Conservation (phyloP, 2,113 vertebrate genomes). For the Lamprotornis superbus region DNA sequence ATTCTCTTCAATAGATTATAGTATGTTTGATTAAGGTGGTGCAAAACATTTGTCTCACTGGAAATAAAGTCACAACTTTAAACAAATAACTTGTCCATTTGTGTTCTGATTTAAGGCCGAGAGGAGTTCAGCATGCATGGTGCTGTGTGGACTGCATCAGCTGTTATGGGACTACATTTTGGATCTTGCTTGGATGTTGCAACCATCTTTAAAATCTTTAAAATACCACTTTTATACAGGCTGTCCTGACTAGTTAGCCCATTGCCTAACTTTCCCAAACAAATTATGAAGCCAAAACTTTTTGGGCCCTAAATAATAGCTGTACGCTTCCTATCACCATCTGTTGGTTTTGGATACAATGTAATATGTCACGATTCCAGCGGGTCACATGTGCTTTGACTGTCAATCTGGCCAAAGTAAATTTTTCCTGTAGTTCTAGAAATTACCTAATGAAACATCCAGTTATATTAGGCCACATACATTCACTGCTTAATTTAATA, state of each 20-base stretch:
- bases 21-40: background rate
- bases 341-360: background rate
- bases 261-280: background rate
- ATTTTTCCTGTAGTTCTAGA: background rate
- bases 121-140: accelerated
- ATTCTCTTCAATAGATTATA: background rate
- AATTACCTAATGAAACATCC: background rate
- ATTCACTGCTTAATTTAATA: background rate
- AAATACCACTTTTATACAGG: background rate
- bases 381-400: background rate
- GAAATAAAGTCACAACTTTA: background rate
- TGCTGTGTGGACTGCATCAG: background rate
- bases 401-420: background rate
- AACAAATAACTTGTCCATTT: background rate
- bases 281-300: background rate
- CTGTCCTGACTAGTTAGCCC: background rate
- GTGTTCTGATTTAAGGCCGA: background rate
- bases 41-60: background rate
- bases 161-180: background rate
- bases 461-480: background rate
- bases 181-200: background rate
- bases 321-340: background rate
- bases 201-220: background rate
- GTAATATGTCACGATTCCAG: background rate
- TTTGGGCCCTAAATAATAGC: background rate